Conservation (phyloP, 2,113 vertebrate genomes). For the Thinocorus orbignyianus region DNA sequence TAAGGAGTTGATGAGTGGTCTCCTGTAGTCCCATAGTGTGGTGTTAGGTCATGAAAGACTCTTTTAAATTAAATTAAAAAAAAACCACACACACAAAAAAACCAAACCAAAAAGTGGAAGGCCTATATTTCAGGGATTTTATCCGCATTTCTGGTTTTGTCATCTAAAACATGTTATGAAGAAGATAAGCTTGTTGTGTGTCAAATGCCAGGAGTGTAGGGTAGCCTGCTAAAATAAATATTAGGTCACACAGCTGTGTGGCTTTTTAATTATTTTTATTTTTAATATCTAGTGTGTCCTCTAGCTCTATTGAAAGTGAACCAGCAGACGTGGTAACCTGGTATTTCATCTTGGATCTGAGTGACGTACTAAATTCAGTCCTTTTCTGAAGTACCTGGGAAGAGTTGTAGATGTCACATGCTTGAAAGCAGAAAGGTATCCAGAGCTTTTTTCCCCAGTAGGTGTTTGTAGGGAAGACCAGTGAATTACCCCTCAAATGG, state of each 20-base stretch:
- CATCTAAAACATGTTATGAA: neutral
- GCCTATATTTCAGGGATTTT: neutral
- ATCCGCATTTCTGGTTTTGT: neutral
- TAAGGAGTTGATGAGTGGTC: neutral
- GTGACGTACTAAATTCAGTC: neutral
- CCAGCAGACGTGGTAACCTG: neutral
- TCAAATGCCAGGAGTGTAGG: neutral
- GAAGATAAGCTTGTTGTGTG: neutral
- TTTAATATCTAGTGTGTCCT: neutral
- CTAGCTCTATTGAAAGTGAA: neutral
- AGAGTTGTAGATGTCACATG: neutral
- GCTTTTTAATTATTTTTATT: neutral
- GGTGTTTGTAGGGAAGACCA: neutral
- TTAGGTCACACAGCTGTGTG: neutral
- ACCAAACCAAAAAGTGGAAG: neutral
- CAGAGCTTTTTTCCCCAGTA: fast-evolving
- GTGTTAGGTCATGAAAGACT: neutral
- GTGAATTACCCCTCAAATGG: neutral
- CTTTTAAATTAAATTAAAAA: neutral
- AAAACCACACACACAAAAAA: too few relatives aligned
- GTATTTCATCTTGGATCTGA: neutral
- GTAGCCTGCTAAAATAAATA: neutral
- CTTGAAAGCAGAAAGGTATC: neutral
- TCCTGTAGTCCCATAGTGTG: neutral
- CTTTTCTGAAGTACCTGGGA: neutral